A percentile compares a stretch with the other conserved stretches of the same genome.
Evolutionary conservation across 2,888 invertebrate species (phyloP).

Genomic region (Esperia sulphurella): DNA sequence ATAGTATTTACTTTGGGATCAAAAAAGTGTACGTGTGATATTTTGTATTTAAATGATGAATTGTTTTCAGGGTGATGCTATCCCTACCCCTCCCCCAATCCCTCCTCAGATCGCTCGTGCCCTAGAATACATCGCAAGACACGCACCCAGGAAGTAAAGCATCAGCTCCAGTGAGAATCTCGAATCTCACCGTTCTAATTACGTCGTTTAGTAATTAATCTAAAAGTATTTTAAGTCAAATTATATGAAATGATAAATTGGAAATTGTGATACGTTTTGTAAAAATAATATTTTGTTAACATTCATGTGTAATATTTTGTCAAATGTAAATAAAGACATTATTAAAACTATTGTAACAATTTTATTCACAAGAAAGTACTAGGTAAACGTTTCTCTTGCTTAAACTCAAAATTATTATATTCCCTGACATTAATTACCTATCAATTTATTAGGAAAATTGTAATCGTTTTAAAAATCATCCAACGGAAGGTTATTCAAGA

Average conservation of each 20-base stretch:
- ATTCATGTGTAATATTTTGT: background rate
- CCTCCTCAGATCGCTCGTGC: slow-evolving; percentile 68
- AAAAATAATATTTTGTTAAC: background rate
- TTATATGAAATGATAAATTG: background rate
- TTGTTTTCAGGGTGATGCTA: slow-evolving; percentile 45
- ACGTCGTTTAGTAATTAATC: background rate
- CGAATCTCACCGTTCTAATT: background rate
- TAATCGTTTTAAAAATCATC: too few relatives aligned
- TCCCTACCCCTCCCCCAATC: slow-evolving; percentile 73
- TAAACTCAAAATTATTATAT: too few relatives aligned
- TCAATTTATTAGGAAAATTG: too few relatives aligned
- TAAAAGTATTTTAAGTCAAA: background rate
- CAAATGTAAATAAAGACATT: background rate
- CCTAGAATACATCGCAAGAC: slow-evolving; percentile 44
- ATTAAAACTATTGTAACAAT: too few relatives aligned
- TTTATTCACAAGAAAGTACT: too few relatives aligned
- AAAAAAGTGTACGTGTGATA: background rate
- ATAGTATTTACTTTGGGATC: too few relatives aligned
- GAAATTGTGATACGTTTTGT: background rate
- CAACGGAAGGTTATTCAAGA: too few relatives aligned
- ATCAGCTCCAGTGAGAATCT: background rate
- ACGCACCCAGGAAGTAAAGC: slow-evolving; percentile 5
- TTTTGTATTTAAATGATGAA: slow-evolving; percentile 1
- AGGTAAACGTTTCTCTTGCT: too few relatives aligned
- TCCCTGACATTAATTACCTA: too few relatives aligned